These are phyloP conservation scores for Tenualosa ilisha DNA, from an alignment of 2,797 vertebrate genomes.

Conservation along the genomic window DNA sequence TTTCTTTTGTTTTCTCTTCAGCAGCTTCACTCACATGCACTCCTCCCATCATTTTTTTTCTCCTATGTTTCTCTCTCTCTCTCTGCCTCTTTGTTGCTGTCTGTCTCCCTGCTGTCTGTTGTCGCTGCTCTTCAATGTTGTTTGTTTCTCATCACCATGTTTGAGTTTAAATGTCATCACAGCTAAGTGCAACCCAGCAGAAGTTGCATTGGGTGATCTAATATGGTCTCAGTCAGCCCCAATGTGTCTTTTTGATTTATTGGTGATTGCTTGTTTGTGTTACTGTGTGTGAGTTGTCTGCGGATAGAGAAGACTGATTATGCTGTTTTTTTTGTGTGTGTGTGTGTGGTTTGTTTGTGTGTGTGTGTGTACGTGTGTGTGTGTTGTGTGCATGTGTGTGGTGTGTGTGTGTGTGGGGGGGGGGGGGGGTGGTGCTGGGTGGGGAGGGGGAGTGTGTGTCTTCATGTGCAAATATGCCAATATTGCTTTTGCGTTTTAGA, in stretches of 20 bases:
- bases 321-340: background rate
- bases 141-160: background rate
- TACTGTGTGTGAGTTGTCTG: background rate
- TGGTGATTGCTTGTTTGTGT: conserved; percentile 16
- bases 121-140: background rate
- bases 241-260: background rate
- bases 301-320: background rate
- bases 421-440: too few relatives aligned
- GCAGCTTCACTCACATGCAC: background rate
- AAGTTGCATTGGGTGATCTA: background rate
- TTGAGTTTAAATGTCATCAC: conserved; percentile 17
- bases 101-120: background rate
- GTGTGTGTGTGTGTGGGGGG: background rate
- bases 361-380: background rate
- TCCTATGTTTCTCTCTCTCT: background rate
- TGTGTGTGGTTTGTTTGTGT: background rate
- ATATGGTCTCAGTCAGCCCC: background rate
- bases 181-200: background rate
- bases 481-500: background rate
- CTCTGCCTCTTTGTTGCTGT: background rate
- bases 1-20: too few relatives aligned
- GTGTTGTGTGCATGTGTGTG: too few relatives aligned
- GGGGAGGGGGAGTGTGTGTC: background rate
- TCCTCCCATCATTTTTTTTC: background rate
- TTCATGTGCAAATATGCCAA: background rate